Evolutionary conservation across 1,140 invertebrate species (phyloP).

Genomic region (Dolichoris vasculosae): DNA sequence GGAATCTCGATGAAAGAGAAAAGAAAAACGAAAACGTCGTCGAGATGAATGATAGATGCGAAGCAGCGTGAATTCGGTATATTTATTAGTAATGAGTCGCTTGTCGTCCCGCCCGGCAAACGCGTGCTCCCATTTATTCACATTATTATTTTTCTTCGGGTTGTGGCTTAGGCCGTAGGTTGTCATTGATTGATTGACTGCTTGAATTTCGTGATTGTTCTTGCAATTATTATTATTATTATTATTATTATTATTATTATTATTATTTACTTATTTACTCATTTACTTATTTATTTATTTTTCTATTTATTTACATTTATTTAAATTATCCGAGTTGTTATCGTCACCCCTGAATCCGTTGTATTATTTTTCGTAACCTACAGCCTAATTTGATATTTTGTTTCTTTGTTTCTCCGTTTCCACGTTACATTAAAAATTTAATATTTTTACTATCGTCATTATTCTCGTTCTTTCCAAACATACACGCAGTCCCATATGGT

Average conservation of each 20-base stretch:
- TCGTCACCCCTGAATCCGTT: constrained; percentile 21
- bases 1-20: not conserved
- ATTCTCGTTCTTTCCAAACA: constrained; percentile 55
- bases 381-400: not conserved
- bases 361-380: not conserved
- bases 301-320: too few species aligned
- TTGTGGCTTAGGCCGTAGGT: constrained; percentile 70
- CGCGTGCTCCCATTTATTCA: constrained; percentile 59
- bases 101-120: constrained; percentile 58
- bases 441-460: constrained; percentile 55
- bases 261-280: too few species aligned
- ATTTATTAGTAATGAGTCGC: constrained; percentile 61
- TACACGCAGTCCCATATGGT: constrained; percentile 62
- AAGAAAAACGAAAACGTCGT: not conserved
- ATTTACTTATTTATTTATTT: too few species aligned
- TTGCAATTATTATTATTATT: constrained; percentile 53
- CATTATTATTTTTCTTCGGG: constrained; percentile 63
- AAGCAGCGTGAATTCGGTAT: constrained; percentile 56
- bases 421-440: constrained; percentile 23
- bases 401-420: constrained; percentile 22
- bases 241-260: constrained; percentile 41
- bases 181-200: constrained; percentile 63
- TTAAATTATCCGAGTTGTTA: constrained; percentile 42
- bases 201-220: constrained; percentile 61
- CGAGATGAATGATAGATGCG: not conserved